Conservation (phyloP, 2,113 vertebrate species). For the Sinosuthora webbiana region DNA sequence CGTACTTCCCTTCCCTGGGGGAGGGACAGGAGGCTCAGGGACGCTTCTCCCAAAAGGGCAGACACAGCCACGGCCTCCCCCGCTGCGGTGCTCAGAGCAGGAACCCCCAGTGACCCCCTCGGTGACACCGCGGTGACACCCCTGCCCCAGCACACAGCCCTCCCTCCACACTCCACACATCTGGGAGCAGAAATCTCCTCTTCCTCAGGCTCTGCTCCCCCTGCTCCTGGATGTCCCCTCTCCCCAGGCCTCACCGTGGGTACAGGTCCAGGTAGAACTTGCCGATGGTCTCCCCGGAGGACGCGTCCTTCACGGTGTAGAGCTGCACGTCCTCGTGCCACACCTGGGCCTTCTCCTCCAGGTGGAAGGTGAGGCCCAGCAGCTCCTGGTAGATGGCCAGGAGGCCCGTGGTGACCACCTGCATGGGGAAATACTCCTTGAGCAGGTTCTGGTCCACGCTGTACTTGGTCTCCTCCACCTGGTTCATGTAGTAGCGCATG, state of each 20-base stretch:
- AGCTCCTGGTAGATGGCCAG: slow-evolving; percentile 95
- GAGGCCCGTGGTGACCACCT: slow-evolving; percentile 92
- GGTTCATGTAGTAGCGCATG: slow-evolving; percentile 97
- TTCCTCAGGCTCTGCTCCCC: background rate
- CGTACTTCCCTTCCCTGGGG: slow-evolving; percentile 92
- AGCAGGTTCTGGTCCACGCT: slow-evolving; percentile 93
- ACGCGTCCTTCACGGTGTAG: slow-evolving; percentile 82
- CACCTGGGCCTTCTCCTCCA: slow-evolving; percentile 77
- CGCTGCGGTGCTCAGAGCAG: accelerated
- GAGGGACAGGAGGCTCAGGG: background rate
- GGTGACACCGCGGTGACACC: background rate
- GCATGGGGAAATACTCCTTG: slow-evolving; percentile 97
- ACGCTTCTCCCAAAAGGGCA: background rate
- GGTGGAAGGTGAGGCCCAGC: slow-evolving; percentile 85
- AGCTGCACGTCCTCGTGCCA: slow-evolving; percentile 94
- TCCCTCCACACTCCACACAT: accelerated
- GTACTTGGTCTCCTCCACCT: slow-evolving; percentile 94
- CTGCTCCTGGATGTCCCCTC: accelerated
- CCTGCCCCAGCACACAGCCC: accelerated
- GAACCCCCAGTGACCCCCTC: accelerated
- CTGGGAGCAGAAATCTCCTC: background rate
- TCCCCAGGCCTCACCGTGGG: slow-evolving; percentile 79
- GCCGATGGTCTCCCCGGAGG: slow-evolving; percentile 77
- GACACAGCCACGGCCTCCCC: background rate
- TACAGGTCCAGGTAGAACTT: slow-evolving; percentile 97